Conservation (phyloP, 1,140 invertebrate species). For the Zaprionus taronus region DNA sequence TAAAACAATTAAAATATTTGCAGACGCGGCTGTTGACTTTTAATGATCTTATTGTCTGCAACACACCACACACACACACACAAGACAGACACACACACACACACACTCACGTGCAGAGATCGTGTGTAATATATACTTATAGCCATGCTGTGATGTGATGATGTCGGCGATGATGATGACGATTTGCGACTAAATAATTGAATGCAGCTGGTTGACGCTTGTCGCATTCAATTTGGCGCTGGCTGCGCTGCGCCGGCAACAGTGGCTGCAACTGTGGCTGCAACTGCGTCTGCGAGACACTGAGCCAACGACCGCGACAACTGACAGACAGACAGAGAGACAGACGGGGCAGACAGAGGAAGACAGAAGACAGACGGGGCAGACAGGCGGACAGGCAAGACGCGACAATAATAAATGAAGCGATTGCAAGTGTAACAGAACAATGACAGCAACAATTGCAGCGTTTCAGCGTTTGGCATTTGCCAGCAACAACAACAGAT, state of each 20-base stretch:
- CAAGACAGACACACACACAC: not conserved
- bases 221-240: slow-evolving; percentile 79
- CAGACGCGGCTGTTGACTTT: slow-evolving; percentile 76
- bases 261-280: slow-evolving; percentile 9
- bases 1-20: slow-evolving; percentile 82
- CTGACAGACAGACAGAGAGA: slow-evolving; percentile 40
- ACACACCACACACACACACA: slow-evolving; percentile 29
- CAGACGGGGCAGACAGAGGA: slow-evolving; percentile 9
- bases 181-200: slow-evolving; percentile 81
- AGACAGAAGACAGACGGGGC: slow-evolving; percentile 20
- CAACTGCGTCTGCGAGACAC: slow-evolving; percentile 63
- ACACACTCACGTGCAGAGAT: slow-evolving; percentile 5
- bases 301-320: slow-evolving; percentile 80
- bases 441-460: slow-evolving; percentile 84
- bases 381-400: slow-evolving; percentile 45
- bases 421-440: slow-evolving; percentile 83
- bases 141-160: slow-evolving; percentile 33
- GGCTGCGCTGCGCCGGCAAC: slow-evolving; percentile 39
- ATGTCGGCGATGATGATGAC: slow-evolving; percentile 60
- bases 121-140: slow-evolving; percentile 51
- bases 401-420: slow-evolving; percentile 80
- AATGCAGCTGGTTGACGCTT: slow-evolving; percentile 80
- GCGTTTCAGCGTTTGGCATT: slow-evolving; percentile 81
- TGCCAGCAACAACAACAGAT: slow-evolving; percentile 61
- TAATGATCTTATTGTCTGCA: slow-evolving; percentile 81